Evolutionary conservation across 2,797 vertebrate genomes (phyloP), one percentile per base, ranked within the genome.

Genomic region (Apodemus agrarius): DNA sequence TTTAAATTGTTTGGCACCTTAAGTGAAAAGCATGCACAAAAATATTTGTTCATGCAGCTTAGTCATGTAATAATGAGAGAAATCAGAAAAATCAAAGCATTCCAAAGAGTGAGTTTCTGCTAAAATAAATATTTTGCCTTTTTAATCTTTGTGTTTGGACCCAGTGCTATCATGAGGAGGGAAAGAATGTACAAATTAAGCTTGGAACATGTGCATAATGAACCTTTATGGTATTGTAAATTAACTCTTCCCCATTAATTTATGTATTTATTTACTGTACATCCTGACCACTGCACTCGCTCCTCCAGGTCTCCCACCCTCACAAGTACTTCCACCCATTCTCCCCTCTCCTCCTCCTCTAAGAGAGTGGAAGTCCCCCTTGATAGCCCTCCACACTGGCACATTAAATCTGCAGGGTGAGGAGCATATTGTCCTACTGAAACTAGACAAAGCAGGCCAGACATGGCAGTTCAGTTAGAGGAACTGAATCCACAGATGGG

Each of bases 81-180:
- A 16, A 31, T 37, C 6, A 93, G 61, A 75, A 96, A 75, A 87
- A 57, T 34, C 57, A 74, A 46, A 93, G 46, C n/a, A 78, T 91
- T 86, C 11, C 19, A n/a, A 57, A 81, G 59, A 57, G 1, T 54
- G 40, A 52, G 31, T 81, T 93, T 92, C 22, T 17, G 7, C 12
- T 65, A 49, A 92, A 95, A 92, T 67, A 26, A 40, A 61, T 37
- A 83, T 29, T 83, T 43, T 61, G 13, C 43, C 6, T 31, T 65
- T 63, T 84, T 65, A 31, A 19, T 75, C n/a, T 89, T 52, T 74
- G 40, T 80, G 10, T 69, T 63, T 40, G 19, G n/a, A 26, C 57
- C 72, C 76, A 92, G 43, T 34, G 24, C 43, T 84, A 1, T 14
- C 43, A 7, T n/a, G 22, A 21, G 69, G 63, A 40, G 37, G 37